These are phyloP conservation scores for Hydriomena furcata DNA, from an alignment of 2,888 invertebrate species.

Conservation along the genomic window DNA sequence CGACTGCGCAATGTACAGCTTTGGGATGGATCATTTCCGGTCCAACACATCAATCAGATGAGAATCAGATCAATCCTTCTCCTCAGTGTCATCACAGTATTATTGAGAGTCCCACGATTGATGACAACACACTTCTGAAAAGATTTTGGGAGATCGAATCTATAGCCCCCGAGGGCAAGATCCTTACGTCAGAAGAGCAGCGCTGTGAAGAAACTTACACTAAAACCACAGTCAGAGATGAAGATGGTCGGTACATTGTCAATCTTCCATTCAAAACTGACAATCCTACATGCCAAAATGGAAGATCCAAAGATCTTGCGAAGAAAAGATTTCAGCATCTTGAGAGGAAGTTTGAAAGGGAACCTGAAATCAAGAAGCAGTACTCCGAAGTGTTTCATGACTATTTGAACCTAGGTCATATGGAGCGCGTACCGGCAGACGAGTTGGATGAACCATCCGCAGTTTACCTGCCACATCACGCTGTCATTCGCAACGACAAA, in stretches of 20 bases:
- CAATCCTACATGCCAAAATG: background rate
- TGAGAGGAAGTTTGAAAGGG: conserved; percentile 2
- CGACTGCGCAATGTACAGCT: background rate
- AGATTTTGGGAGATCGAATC: conserved; percentile 39
- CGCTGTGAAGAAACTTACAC: conserved; percentile 27
- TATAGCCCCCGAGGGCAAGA: conserved; percentile 10
- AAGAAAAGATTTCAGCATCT: conserved; percentile 11
- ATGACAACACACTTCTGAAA: conserved; percentile 27
- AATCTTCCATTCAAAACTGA: background rate
- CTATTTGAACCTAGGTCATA: too few species aligned
- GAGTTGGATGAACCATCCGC: background rate
- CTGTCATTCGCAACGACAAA: conserved; percentile 29
- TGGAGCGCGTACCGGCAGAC: background rate
- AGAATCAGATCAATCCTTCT: background rate
- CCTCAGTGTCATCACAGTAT: too few species aligned
- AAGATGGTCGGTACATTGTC: background rate
- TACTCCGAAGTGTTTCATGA: too few species aligned
- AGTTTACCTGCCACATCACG: background rate
- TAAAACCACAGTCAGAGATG: background rate
- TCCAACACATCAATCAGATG: background rate
- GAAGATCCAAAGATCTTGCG: background rate
- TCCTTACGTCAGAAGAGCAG: conserved; percentile 30
- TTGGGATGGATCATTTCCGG: conserved; percentile 6
- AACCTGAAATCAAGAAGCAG: background rate
- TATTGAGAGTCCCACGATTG: conserved; percentile 2